Evolutionary conservation across 2,888 invertebrate genomes (phyloP).

Genomic region (Gandaritis pyraliata): DNA sequence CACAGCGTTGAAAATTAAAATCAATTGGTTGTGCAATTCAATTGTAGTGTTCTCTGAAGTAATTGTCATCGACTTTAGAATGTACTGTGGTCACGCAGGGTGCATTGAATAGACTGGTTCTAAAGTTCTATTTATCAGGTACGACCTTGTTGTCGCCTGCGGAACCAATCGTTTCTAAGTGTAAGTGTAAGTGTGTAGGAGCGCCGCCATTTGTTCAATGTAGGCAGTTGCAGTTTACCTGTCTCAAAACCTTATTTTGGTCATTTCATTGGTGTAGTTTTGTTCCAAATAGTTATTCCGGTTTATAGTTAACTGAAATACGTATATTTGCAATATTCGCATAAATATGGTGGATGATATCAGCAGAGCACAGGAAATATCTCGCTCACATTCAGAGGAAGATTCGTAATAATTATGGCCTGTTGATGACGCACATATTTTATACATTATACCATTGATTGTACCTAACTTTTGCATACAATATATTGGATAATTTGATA

Average conservation of each 20-base stretch:
- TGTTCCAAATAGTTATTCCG: not conserved
- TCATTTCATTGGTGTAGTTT: not conserved
- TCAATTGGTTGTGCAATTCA: slow-evolving; percentile 52
- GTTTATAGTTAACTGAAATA: no score
- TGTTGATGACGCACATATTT: slow-evolving; percentile 9
- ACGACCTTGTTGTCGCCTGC: slow-evolving; percentile 68
- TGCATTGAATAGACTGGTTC: slow-evolving; percentile 58
- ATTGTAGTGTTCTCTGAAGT: slow-evolving; percentile 50
- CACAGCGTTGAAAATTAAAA: slow-evolving; percentile 30
- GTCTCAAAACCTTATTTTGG: slow-evolving; percentile 4
- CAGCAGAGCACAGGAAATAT: slow-evolving; percentile 29
- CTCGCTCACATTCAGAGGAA: slow-evolving; percentile 12
- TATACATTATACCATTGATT: not conserved
- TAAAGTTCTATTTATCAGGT: slow-evolving; percentile 62
- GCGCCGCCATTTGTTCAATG: slow-evolving; percentile 51
- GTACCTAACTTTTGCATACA: slow-evolving; percentile 2
- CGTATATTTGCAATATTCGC: not conserved
- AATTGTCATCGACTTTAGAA: slow-evolving; percentile 59
- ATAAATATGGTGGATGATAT: slow-evolving; percentile 6
- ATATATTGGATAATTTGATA: no score
- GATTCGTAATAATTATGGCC: slow-evolving; percentile 1
- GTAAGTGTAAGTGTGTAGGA: slow-evolving; percentile 61
- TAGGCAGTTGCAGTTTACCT: slow-evolving; percentile 17
- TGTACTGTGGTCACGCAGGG: slow-evolving; percentile 54
- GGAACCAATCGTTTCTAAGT: slow-evolving; percentile 65